Evolutionary conservation across 2,113 vertebrate species (phyloP).

Genomic region (Rhea pennata): DNA sequence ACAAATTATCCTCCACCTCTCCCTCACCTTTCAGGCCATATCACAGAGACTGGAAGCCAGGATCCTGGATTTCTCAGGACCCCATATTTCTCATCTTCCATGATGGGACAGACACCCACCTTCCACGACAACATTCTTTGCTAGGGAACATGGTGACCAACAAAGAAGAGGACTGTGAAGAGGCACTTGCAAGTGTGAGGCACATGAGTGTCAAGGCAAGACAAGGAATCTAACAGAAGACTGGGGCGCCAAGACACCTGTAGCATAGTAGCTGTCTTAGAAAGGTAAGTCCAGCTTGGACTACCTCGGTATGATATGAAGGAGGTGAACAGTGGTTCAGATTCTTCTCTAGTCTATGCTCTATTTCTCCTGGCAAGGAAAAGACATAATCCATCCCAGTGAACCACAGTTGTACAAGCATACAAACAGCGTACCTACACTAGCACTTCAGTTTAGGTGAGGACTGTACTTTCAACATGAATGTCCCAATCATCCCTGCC

Average conservation of each 20-base stretch:
- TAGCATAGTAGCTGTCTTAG: neutral
- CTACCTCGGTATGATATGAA: neutral
- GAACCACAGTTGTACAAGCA: neutral
- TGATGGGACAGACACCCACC: neutral
- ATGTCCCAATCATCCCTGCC: neutral
- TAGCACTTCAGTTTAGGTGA: neutral
- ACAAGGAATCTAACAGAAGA: neutral
- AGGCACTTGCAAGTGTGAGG: neutral
- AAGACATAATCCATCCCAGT: neutral
- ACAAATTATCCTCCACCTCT: neutral
- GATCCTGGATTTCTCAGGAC: neutral
- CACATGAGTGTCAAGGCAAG: neutral
- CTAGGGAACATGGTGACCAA: neutral
- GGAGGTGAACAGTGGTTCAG: neutral
- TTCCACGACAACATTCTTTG: neutral
- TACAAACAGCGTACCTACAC: neutral
- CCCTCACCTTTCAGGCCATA: neutral
- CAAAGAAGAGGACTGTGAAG: accelerated
- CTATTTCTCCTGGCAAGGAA: neutral
- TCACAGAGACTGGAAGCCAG: neutral
- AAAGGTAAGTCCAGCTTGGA: neutral
- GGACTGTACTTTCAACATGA: accelerated
- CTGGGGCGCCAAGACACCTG: neutral
- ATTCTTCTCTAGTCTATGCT: neutral
- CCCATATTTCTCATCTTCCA: neutral